phyloP scores from a whole-genome alignment of 2,797 vertebrate species.

The Cryptoprocta ferox region DNA sequence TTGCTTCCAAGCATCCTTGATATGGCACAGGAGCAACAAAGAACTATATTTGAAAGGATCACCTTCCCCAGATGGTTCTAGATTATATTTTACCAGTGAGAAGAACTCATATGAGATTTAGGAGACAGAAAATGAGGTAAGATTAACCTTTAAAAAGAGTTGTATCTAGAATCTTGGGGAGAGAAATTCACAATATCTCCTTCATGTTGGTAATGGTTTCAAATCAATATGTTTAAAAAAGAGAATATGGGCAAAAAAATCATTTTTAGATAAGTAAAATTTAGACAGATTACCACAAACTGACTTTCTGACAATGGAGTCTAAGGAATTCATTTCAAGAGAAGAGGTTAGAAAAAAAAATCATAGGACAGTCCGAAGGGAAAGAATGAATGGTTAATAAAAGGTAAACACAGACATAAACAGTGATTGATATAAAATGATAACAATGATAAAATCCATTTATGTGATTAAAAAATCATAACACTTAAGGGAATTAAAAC shows the following conservation, averaged over 20 bases:
- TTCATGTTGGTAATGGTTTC: not conserved
- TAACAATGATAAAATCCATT: not conserved
- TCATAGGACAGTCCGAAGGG: not conserved
- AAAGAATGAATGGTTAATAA: not conserved
- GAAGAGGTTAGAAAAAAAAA: not conserved
- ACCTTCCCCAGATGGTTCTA: not conserved
- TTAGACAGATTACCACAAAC: not conserved
- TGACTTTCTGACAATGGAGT: not conserved
- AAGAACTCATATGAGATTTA: not conserved
- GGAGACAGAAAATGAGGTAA: not conserved
- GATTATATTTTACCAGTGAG: not conserved
- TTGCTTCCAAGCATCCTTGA: not conserved
- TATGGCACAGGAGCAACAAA: not conserved
- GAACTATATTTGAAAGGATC: not conserved
- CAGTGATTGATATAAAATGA: not conserved
- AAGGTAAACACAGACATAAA: not conserved
- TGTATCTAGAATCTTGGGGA: not conserved
- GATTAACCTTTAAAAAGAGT: not conserved
- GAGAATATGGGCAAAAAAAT: not conserved
- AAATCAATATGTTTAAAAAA: not conserved
- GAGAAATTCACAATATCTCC: not conserved
- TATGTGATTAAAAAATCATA: not conserved
- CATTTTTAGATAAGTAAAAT: not conserved
- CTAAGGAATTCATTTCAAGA: not conserved
- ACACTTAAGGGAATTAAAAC: not conserved